These are phyloP conservation scores for Pseudoips prasinana DNA, from an alignment of 2,888 invertebrate genomes.

Conservation along the genomic window DNA sequence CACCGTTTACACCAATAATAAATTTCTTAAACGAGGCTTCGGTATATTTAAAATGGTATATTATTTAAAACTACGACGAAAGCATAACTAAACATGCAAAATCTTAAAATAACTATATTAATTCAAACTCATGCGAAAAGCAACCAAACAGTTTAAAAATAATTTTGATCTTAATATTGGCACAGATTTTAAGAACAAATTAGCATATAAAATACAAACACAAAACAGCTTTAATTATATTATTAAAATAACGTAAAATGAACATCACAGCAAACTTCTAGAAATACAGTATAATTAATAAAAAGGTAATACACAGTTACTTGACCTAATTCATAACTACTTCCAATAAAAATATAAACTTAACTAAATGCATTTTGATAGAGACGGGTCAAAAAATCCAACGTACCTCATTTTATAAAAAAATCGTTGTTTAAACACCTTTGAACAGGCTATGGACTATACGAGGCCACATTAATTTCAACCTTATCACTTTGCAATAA, in stretches of 20 bases:
- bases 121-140: no score
- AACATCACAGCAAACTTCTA: constrained; percentile 42
- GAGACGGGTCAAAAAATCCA: no score
- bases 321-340: no score
- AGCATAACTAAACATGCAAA: constrained; percentile 3
- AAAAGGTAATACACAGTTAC: constrained; percentile 2
- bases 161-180: constrained; percentile 29
- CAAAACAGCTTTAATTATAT: constrained; percentile 19
- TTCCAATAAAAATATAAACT: no score
- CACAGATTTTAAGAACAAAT: constrained; percentile 15
- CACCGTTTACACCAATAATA: no score
- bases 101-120: constrained; percentile 3
- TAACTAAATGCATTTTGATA: no score
- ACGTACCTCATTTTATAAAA: no score
- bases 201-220: constrained; percentile 16
- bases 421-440: no score
- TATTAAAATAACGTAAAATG: constrained; percentile 27
- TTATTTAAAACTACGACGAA: background rate
- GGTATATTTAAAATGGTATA: background rate
- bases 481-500: no score
- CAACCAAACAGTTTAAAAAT: background rate
- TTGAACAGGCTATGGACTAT: no score
- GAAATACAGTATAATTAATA: constrained; percentile 4
- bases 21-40: no score
- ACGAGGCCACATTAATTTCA: no score